Evolutionary conservation across 2,797 vertebrate species (phyloP).

Genomic region (Phrynocephalus vlangalii): DNA sequence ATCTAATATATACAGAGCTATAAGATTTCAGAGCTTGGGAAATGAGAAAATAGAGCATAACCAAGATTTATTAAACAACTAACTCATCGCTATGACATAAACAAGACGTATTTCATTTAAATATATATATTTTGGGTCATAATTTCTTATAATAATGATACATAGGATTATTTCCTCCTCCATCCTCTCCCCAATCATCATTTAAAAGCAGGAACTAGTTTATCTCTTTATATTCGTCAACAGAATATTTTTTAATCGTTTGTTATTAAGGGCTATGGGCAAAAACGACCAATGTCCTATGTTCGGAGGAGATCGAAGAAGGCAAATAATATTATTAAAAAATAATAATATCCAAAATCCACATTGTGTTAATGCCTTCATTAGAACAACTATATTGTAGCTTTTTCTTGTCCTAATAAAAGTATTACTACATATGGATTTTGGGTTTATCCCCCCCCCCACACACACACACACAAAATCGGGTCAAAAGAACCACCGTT

Average conservation of each 20-base stretch:
- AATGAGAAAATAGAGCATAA: constrained; percentile 72
- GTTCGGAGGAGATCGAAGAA: constrained; percentile 37
- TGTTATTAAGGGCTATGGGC: constrained; percentile 34
- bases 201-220: constrained; percentile 48
- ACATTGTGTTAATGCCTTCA: no score
- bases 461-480: no score
- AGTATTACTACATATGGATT: no score
- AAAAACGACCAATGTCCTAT: constrained; percentile 45
- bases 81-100: constrained; percentile 63
- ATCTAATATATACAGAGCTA: constrained; percentile 74
- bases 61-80: constrained; percentile 72
- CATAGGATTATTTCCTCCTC: constrained; percentile 29
- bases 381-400: no score
- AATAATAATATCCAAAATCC: background rate
- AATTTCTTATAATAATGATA: constrained; percentile 57
- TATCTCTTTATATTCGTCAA: constrained; percentile 58
- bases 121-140: constrained; percentile 54
- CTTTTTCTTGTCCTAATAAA: no score
- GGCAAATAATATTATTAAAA: background rate
- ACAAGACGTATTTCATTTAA: constrained; percentile 61
- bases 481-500: no score
- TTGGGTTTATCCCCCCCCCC: no score
- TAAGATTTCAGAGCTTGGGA: constrained; percentile 70
- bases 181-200: background rate
- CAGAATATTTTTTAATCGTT: constrained; percentile 37